A percentile compares a stretch with the other conserved stretches of the same genome.
Conservation (phyloP, 2,888 invertebrate genomes). For the Synanthedon myopaeformis region DNA sequence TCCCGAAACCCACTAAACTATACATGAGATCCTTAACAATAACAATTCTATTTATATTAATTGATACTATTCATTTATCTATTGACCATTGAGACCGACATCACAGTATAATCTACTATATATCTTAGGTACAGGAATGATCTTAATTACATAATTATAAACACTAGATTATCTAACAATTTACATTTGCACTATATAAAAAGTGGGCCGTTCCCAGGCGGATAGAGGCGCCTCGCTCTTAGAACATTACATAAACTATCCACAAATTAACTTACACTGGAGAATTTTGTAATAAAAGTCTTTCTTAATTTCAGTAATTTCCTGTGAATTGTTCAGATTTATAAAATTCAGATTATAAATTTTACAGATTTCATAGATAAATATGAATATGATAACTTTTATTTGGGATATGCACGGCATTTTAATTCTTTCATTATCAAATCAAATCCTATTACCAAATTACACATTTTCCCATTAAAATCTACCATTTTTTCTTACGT, state of each 20-base stretch:
- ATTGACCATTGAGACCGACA: constrained; percentile 67
- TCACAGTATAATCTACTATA: constrained; percentile 66
- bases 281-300: too few species aligned
- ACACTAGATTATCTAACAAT: constrained; percentile 35
- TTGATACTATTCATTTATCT: constrained; percentile 59
- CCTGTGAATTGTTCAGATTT: too few species aligned
- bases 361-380: too few species aligned
- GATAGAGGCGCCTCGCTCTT: constrained; percentile 26
- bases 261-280: background rate
- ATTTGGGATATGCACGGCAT: too few species aligned
- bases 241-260: background rate
- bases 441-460: too few species aligned
- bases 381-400: too few species aligned
- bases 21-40: constrained; percentile 69
- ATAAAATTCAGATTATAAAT: too few species aligned
- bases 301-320: too few species aligned
- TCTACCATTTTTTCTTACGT: too few species aligned
- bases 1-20: constrained; percentile 55
- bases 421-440: too few species aligned
- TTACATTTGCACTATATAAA: constrained; percentile 60
- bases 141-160: constrained; percentile 31
- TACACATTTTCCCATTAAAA: too few species aligned
- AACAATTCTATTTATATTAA: constrained; percentile 59
- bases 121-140: constrained; percentile 70
- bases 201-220: constrained; percentile 44